Conservation (phyloP, 2,888 invertebrate species). For the Platynereis dumerilii region DNA sequence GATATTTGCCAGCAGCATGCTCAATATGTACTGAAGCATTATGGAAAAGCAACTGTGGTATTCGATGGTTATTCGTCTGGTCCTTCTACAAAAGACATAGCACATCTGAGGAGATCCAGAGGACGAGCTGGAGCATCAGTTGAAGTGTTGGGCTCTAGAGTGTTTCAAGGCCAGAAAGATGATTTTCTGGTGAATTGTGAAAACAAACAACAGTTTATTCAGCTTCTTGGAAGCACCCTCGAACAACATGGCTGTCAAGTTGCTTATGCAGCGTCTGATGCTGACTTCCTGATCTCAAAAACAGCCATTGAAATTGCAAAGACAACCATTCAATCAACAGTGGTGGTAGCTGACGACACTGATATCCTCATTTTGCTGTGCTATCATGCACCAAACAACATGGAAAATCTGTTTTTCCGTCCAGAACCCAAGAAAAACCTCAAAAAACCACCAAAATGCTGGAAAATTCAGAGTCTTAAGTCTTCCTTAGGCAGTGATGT, state of each 20-base stretch:
- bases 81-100: slow-evolving; percentile 35
- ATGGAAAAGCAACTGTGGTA: slow-evolving; percentile 30
- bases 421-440: background rate
- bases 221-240: slow-evolving; percentile 29
- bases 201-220: slow-evolving; percentile 42
- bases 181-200: slow-evolving; percentile 36
- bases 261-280: slow-evolving; percentile 39
- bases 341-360: slow-evolving; percentile 44
- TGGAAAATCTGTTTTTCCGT: background rate
- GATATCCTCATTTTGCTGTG: slow-evolving; percentile 40
- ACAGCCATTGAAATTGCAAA: slow-evolving; percentile 32
- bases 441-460: slow-evolving; percentile 1
- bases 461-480: background rate
- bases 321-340: slow-evolving; percentile 14
- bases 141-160: slow-evolving; percentile 31
- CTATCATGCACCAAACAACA: background rate
- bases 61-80: slow-evolving; percentile 34
- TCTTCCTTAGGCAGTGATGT: background rate
- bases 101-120: slow-evolving; percentile 36
- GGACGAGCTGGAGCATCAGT: slow-evolving; percentile 31
- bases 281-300: slow-evolving; percentile 39
- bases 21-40: slow-evolving; percentile 28
- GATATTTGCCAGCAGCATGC: slow-evolving; percentile 34
- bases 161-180: slow-evolving; percentile 37
- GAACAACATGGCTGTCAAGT: slow-evolving; percentile 17